Evolutionary conservation across 2,113 vertebrate species (phyloP).

Genomic region (Jacana jacana): DNA sequence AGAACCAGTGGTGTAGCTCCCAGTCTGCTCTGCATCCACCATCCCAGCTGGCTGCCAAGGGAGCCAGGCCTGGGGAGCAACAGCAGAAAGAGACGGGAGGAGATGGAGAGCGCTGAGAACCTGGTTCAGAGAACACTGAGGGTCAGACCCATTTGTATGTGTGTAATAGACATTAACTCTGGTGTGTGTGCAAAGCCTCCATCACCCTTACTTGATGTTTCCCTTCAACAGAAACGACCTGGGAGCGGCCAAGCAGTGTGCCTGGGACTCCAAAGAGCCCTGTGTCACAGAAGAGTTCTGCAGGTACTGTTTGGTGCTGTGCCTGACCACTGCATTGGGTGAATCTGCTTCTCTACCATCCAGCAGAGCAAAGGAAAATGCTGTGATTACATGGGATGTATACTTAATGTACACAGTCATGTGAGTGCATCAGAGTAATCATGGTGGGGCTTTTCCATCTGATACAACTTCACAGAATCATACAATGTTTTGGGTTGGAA

Average conservation of each 20-base stretch:
- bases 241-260: conserved; percentile 88
- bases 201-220: background rate
- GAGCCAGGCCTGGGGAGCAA: background rate
- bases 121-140: background rate
- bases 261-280: conserved; percentile 88
- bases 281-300: conserved; percentile 84
- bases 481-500: background rate
- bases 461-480: background rate
- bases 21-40: background rate
- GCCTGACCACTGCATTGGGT: background rate
- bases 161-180: background rate
- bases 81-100: background rate
- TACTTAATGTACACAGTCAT: background rate
- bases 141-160: background rate
- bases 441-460: background rate
- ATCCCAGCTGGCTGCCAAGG: background rate
- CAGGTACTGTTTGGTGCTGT: conserved; percentile 77
- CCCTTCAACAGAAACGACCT: conserved; percentile 87
- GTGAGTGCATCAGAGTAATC: background rate
- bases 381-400: background rate
- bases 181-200: background rate
- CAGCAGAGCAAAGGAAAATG: background rate
- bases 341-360: background rate
- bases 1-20: background rate
- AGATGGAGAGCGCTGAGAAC: background rate